Base-by-base conservation (phyloP, 2,797 vertebrate genomes). In the Martes flavigula region DNA sequence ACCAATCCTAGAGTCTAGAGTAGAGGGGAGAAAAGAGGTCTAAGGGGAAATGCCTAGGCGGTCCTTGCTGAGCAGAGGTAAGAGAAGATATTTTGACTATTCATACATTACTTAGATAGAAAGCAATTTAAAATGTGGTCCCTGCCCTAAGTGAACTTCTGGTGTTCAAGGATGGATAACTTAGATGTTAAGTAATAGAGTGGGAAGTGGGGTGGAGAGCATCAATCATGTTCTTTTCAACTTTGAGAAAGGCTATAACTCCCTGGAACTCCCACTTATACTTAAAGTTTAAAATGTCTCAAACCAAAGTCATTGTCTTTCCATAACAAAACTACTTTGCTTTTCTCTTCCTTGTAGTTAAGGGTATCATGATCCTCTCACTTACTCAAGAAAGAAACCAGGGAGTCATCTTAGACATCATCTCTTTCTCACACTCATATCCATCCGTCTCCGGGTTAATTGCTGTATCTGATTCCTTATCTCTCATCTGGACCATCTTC, bases 131-230 rank as follows among this genome's bases (percentile, higher is more conserved):
- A 91, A 83, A 82, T 4, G 2, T 35, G 17, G 0, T 38, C 15
- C 1, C 9, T 88, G 27, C 1, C n/a, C n/a, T 77, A 60, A 72
- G 68, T 54, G 18, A 30, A 35, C 14, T 72, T 46, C 46, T 1
- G 77, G n/a, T 64, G 11, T 48, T 35, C 25, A 38, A 32, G 35
- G 66, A 77, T 38, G 62, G 38, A 90, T 56, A 70, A 8, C 11
- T 27, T 48, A n/a, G 7, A 38, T 70, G 48, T n/a, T 91, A 30
- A n/a, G 23, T 18, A 85, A 73, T 58, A 84, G 15, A 17, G 20
- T 48, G 18, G 1, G 18, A 32, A 0, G n/a, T 30, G 51, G 79
- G 5, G 23, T 73, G 40, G 12, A 0, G 1, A 32, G 8, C 25
- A 20, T 27, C 64, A 64, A 13, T 6, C 38, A 13, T 14, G 3